These are phyloP conservation scores for Bimastos eiseni DNA, from an alignment of 2,888 invertebrate genomes.

Conservation along the genomic window DNA sequence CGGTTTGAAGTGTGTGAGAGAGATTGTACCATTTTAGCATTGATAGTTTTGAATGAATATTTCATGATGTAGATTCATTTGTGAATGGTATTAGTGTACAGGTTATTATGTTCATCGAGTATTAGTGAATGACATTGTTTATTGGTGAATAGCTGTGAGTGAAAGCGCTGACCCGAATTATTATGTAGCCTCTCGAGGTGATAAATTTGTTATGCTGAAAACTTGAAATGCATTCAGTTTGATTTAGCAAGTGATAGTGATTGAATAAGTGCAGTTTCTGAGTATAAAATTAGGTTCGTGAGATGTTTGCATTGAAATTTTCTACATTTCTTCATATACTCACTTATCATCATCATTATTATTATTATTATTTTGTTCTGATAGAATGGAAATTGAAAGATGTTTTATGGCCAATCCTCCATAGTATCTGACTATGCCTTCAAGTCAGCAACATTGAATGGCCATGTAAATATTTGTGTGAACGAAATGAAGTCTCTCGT, in stretches of 20 bases:
- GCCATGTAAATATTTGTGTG: neutral
- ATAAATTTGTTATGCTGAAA: conserved; percentile 4
- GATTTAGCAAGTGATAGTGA: neutral
- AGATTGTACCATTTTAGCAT: neutral
- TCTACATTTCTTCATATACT: too few relatives aligned
- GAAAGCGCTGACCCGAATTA: neutral
- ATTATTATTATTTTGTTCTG: too few relatives aligned
- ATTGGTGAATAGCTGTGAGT: neutral
- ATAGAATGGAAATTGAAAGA: too few relatives aligned
- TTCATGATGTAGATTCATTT: neutral
- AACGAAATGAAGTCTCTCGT: neutral
- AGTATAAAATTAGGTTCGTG: neutral
- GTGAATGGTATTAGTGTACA: conserved; percentile 6
- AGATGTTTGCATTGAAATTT: too few relatives aligned
- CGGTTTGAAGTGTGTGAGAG: neutral
- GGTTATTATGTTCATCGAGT: neutral
- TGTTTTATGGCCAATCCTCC: neutral
- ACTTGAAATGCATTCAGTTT: neutral
- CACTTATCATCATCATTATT: too few relatives aligned
- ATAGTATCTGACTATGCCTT: neutral
- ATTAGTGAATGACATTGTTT: neutral
- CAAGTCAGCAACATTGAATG: neutral
- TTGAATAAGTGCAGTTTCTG: neutral
- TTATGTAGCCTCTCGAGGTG: neutral
- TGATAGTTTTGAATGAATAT: neutral